These are phyloP conservation scores for Scaptodrosophila latifasciaeformis DNA, from an alignment of 2,888 invertebrate genomes.

Conservation along the genomic window DNA sequence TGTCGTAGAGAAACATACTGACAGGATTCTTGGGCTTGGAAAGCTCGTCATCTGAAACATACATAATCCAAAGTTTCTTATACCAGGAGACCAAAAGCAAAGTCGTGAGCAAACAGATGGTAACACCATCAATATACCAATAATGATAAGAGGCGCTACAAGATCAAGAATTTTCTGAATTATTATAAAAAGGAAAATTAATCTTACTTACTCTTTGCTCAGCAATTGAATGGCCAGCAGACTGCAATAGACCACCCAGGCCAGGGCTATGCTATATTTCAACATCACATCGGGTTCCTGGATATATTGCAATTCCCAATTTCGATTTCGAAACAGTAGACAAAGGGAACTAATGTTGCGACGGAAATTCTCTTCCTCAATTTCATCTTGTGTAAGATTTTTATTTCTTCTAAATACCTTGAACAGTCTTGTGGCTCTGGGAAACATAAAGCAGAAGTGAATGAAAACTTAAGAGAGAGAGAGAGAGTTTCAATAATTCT, in stretches of 20 bases:
- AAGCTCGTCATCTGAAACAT: slow-evolving; percentile 51
- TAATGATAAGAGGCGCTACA: slow-evolving; percentile 53
- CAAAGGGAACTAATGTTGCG: slow-evolving; percentile 77
- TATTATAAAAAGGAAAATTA: not conserved
- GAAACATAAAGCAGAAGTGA: too few relatives aligned
- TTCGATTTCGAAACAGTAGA: slow-evolving; percentile 80
- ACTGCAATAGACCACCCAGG: slow-evolving; percentile 78
- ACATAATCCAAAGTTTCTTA: slow-evolving; percentile 81
- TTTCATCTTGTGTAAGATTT: slow-evolving; percentile 72
- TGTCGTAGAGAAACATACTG: slow-evolving; percentile 78
- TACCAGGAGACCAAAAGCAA: slow-evolving; percentile 85
- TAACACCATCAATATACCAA: slow-evolving; percentile 76
- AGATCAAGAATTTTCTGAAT: not conserved
- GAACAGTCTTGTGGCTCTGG: slow-evolving; percentile 50
- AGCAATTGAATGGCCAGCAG: slow-evolving; percentile 80
- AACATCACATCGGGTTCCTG: slow-evolving; percentile 87
- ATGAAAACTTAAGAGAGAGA: slow-evolving; percentile 1
- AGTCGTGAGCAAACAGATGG: slow-evolving; percentile 76
- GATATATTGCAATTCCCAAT: slow-evolving; percentile 84
- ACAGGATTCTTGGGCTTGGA: slow-evolving; percentile 76
- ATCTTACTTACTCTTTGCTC: slow-evolving; percentile 73
- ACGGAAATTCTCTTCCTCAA: slow-evolving; percentile 72
- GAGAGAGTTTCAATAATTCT: not conserved
- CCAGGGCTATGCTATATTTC: slow-evolving; percentile 84
- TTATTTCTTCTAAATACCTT: slow-evolving; percentile 66